Conservation (phyloP, 2,797 vertebrate species). For the Apogon talboti region DNA sequence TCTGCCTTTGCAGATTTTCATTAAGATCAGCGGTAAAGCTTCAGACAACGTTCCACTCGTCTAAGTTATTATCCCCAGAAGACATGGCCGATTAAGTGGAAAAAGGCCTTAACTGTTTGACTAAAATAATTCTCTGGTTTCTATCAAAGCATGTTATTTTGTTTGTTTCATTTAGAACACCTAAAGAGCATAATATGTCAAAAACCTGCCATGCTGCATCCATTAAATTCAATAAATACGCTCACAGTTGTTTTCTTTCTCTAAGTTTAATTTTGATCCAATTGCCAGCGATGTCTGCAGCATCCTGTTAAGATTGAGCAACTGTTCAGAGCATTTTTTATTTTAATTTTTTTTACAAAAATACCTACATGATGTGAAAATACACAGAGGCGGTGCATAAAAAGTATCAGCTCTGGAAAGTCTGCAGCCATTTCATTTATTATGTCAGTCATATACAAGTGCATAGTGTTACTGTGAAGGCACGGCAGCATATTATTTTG, state of each 20-base stretch:
- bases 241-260: slow-evolving; percentile 11
- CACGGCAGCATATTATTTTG: slow-evolving; percentile 27
- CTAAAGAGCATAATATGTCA: not conserved
- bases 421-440: slow-evolving; percentile 47
- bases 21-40: slow-evolving; percentile 80
- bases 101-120: slow-evolving; percentile 40
- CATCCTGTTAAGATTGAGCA: slow-evolving; percentile 49
- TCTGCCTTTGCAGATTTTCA: slow-evolving; percentile 83
- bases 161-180: slow-evolving; percentile 37
- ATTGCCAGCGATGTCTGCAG: slow-evolving; percentile 48
- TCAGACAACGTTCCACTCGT: slow-evolving; percentile 71
- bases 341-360: slow-evolving; percentile 27
- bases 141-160: slow-evolving; percentile 43
- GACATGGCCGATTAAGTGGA: slow-evolving; percentile 66
- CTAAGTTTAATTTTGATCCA: slow-evolving; percentile 45
- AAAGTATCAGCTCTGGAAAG: slow-evolving; percentile 34
- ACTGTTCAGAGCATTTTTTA: slow-evolving; percentile 32
- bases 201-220: not conserved
- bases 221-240: slow-evolving; percentile 37
- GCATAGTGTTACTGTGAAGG: slow-evolving; percentile 30
- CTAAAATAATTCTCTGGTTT: slow-evolving; percentile 36
- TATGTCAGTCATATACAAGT: slow-evolving; percentile 45
- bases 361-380: slow-evolving; percentile 48
- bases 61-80: slow-evolving; percentile 73
- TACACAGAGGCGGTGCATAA: slow-evolving; percentile 34